Percentiles rank a stretch among this genome's conserved stretches.
Evolutionary conservation across 2,888 invertebrate genomes (phyloP).

Genomic region (Erebia aethiops): DNA sequence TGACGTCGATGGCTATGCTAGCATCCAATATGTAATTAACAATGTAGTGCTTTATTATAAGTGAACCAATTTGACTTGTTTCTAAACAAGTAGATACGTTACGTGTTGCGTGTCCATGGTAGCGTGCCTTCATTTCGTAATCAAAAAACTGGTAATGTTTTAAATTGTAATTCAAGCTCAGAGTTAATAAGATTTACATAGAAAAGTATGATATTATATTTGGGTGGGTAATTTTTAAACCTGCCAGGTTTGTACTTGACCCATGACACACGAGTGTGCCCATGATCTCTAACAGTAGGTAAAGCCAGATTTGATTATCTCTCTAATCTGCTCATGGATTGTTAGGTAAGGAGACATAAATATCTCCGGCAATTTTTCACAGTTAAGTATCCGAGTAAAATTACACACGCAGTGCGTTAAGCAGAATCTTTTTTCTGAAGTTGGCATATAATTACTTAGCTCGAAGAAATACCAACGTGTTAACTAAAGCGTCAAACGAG

Average conservation of each 20-base stretch:
- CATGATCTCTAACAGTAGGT: neutral
- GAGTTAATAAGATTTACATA: slow-evolving; percentile 5
- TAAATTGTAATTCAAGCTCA: slow-evolving; percentile 14
- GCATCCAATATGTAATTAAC: neutral
- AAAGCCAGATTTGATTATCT: too few species aligned
- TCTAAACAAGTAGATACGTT: slow-evolving; percentile 21
- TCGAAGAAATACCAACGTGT: slow-evolving; percentile 5
- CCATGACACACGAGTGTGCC: too few species aligned
- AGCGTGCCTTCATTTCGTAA: slow-evolving; percentile 42
- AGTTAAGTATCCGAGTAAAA: neutral
- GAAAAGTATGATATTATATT: neutral
- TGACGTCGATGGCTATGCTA: neutral
- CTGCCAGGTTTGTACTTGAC: neutral
- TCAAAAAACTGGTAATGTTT: slow-evolving; percentile 39
- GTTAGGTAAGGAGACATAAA: too few species aligned
- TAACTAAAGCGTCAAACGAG: slow-evolving; percentile 10
- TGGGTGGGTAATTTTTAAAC: neutral
- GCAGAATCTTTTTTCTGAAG: neutral
- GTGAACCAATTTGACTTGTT: slow-evolving; percentile 13
- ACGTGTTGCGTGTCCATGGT: slow-evolving; percentile 23
- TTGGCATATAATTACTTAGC: neutral
- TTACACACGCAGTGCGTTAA: neutral
- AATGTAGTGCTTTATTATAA: neutral
- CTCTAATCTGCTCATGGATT: too few species aligned
- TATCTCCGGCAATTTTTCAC: neutral